phyloP scores from a whole-genome alignment of 2,888 invertebrate genomes.

The Andricus curvator region DNA sequence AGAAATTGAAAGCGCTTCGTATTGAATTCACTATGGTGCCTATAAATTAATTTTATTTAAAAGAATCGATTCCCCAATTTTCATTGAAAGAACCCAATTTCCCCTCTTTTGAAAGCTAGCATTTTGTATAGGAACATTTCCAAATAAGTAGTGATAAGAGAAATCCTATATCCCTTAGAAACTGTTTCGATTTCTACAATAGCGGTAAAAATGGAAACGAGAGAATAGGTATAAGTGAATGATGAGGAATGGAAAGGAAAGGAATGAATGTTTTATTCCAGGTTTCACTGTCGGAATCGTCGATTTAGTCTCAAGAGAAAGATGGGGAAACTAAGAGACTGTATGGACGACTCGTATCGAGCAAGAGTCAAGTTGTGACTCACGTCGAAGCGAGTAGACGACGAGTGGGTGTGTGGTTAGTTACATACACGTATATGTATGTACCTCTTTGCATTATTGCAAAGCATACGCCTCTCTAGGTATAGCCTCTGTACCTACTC shows the following conservation, averaged over 20 bases:
- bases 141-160: neutral
- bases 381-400: constrained; percentile 58
- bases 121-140: neutral
- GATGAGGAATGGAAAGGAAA: neutral
- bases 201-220: neutral
- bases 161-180: neutral
- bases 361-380: constrained; percentile 54
- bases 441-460: constrained; percentile 2
- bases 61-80: too few relatives aligned
- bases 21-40: too few relatives aligned
- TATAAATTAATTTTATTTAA: too few relatives aligned
- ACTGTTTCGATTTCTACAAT: neutral
- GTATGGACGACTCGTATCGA: neutral
- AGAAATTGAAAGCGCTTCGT: too few relatives aligned
- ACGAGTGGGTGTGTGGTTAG: constrained; percentile 62
- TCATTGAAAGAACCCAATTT: too few relatives aligned
- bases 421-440: constrained; percentile 37
- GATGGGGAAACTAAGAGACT: neutral
- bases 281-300: constrained; percentile 4
- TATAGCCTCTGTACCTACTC: neutral
- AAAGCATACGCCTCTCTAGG: constrained; percentile 17
- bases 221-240: neutral
- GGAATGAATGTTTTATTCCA: constrained; percentile 8
- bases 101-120: too few relatives aligned
- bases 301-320: constrained; percentile 8